Conservation (phyloP, 2,888 invertebrate genomes). For the Lasiommata megera region DNA sequence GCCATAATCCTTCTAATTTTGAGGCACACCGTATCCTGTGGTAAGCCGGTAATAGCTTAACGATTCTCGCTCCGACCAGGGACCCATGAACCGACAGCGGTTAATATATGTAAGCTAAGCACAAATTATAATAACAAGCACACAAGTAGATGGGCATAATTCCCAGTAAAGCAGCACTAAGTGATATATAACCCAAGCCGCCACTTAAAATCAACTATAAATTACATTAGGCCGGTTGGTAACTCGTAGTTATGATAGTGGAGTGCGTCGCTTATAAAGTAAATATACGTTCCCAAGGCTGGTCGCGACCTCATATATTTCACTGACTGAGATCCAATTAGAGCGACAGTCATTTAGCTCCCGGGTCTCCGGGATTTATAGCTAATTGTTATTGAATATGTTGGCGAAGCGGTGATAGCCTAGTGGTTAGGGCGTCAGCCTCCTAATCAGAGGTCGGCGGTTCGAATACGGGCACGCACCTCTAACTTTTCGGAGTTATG, state of each 20-base stretch:
- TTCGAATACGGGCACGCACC: no score
- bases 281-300: not conserved
- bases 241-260: slow-evolving; percentile 12
- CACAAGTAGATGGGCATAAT: not conserved
- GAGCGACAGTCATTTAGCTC: slow-evolving; percentile 27
- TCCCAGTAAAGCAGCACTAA: not conserved
- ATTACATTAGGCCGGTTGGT: slow-evolving; percentile 9
- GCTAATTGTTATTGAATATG: slow-evolving; percentile 26
- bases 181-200: not conserved
- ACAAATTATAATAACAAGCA: not conserved
- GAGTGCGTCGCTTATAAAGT: slow-evolving; percentile 6
- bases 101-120: not conserved
- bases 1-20: no score
- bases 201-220: slow-evolving; percentile 9
- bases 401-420: no score
- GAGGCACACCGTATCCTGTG: no score
- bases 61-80: no score
- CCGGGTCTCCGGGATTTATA: slow-evolving; percentile 20
- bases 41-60: no score
- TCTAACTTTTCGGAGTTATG: no score
- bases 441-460: no score
- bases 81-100: no score
- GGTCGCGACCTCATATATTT: slow-evolving; percentile 20
- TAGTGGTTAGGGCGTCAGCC: no score
- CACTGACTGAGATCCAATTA: slow-evolving; percentile 29